phyloP scores from a whole-genome alignment of 2,888 invertebrate species.

The Phoenoteleia sp. region DNA sequence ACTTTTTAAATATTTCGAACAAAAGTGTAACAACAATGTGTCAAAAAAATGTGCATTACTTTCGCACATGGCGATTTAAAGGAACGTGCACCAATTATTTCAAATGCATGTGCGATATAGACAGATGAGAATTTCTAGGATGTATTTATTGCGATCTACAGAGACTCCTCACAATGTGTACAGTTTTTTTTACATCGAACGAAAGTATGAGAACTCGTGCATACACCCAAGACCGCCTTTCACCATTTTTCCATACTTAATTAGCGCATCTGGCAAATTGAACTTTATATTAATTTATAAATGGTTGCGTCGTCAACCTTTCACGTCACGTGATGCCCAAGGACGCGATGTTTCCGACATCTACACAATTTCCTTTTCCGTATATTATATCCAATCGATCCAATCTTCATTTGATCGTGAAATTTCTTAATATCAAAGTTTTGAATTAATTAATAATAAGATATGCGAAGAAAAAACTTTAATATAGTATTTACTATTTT shows the following conservation, averaged over 20 bases:
- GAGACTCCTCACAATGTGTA: conserved; percentile 48
- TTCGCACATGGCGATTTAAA: conserved; percentile 48
- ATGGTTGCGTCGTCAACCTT: conserved; percentile 4
- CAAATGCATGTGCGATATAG: conserved; percentile 31
- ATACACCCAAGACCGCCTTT: conserved; percentile 76
- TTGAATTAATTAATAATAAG: too few relatives aligned
- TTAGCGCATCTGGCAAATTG: conserved; percentile 64
- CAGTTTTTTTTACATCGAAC: conserved; percentile 76
- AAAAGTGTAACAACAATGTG: conserved; percentile 65
- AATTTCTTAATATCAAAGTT: too few relatives aligned
- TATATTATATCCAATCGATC: too few relatives aligned
- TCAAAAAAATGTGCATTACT: conserved; percentile 55
- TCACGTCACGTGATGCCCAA: conserved; percentile 5
- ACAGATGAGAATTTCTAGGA: conserved; percentile 79
- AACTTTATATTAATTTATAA: conserved; percentile 57
- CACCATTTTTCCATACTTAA: conserved; percentile 74
- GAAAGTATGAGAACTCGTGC: conserved; percentile 82
- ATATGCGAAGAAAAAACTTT: too few relatives aligned
- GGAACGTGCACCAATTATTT: conserved; percentile 49
- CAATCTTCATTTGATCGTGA: too few relatives aligned
- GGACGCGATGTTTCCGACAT: neutral
- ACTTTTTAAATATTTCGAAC: conserved; percentile 66
- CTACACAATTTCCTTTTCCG: neutral
- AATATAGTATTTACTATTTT: too few relatives aligned
- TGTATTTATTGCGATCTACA: conserved; percentile 62